Evolutionary conservation across 2,113 vertebrate genomes (phyloP).

Genomic region (Aplodontia rufa): DNA sequence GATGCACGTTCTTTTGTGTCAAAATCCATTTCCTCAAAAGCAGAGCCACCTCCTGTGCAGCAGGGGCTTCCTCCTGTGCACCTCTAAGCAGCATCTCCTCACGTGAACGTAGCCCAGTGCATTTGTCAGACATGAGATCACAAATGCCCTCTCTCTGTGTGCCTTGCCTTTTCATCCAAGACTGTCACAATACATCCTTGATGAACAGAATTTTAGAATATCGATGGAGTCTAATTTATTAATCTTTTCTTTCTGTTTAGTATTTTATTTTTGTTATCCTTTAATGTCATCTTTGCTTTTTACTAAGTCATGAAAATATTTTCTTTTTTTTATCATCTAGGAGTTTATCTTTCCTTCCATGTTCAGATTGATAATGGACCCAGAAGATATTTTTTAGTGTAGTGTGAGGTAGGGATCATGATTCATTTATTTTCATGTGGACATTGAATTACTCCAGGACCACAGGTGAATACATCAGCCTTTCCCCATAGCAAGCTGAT

Average conservation of each 20-base stretch:
- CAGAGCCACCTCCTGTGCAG: background rate
- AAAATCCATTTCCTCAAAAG: background rate
- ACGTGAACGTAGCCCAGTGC: fast-evolving
- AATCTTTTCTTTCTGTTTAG: background rate
- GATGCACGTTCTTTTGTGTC: background rate
- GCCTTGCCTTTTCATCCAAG: background rate
- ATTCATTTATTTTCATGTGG: background rate
- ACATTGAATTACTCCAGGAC: background rate
- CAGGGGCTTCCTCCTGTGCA: fast-evolving
- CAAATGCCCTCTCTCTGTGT: background rate
- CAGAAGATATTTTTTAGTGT: background rate
- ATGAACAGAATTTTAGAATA: background rate
- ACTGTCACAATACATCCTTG: background rate
- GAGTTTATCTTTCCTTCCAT: background rate
- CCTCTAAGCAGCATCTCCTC: background rate
- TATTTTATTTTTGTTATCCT: background rate
- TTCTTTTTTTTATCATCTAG: background rate
- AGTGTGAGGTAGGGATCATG: background rate
- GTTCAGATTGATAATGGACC: too few species aligned
- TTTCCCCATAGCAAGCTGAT: fast-evolving
- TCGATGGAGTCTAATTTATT: background rate
- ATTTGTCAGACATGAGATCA: too few species aligned
- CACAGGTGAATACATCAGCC: fast-evolving
- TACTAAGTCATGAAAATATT: background rate
- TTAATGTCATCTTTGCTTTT: background rate